phyloP scores from a whole-genome alignment of 2,797 vertebrate genomes.

The Enteromius mattozi region DNA sequence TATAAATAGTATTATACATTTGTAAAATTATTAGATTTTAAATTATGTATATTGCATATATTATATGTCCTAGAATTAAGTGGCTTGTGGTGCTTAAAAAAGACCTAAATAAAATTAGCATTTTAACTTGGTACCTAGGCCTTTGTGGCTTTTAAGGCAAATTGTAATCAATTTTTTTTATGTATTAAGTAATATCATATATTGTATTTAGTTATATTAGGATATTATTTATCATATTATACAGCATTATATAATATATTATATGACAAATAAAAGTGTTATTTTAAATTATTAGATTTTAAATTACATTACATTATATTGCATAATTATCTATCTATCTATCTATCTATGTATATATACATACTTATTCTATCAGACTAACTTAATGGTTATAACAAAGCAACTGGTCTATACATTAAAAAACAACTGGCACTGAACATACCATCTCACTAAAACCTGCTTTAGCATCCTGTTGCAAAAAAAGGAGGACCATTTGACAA shows the following conservation, averaged over 20 bases:
- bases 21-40: not conserved
- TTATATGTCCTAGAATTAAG: not conserved
- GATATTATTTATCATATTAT: too few relatives aligned
- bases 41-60: not conserved
- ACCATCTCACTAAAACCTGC: not conserved
- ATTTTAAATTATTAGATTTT: not conserved
- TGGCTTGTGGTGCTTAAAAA: not conserved
- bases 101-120: not conserved
- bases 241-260: too few relatives aligned
- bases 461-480: not conserved
- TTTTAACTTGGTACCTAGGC: not conserved
- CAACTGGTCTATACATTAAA: not conserved
- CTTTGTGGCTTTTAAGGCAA: not conserved
- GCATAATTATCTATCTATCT: too few relatives aligned
- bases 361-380: not conserved
- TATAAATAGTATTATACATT: too few relatives aligned
- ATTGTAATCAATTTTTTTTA: not conserved
- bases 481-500: constrained; percentile 2
- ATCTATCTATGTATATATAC: too few relatives aligned
- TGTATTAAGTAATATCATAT: not conserved
- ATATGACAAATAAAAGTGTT: too few relatives aligned
- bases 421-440: not conserved
- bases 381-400: not conserved
- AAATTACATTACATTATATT: not conserved
- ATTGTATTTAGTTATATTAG: too few relatives aligned